Base-by-base conservation (phyloP, 2,888 invertebrate genomes). In the Netelia inedita region DNA sequence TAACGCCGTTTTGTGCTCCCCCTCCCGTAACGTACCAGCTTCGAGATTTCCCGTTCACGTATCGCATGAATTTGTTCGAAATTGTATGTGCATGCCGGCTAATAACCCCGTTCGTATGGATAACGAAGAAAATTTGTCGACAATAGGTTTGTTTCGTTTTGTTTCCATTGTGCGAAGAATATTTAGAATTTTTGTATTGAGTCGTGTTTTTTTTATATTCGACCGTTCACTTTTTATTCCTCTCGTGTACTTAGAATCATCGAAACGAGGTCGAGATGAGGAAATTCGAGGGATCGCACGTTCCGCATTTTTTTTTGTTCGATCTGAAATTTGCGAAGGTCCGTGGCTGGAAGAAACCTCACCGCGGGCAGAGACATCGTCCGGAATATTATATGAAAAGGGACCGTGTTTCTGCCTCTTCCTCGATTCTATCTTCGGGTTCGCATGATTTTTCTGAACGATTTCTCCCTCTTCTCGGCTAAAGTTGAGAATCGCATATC, bases 321-420 rank as follows among this genome's bases (percentile, higher is more conserved):
- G 50, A 74, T 41, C 23, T 28, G 16, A 73, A n/a, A 21, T 61
- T 50, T 28, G 61, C 55, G 11, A n/a, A 14, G 50, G 14, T 50
- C 53, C 28, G 6, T 59, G 57, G 11, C 11, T 16, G 19, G 8
- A 21, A 23, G 21, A 16, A 28, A 11, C 28, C 74, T 23, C 50
- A 9, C 46, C 59, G 35, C 21, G 14, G 14, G 41, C 6, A 28
- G 55, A 73, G 28, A 19, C 46, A 28, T 65, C 50, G 66, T 61
- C 71, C 21, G n/a, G 57, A 79, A 73, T 55, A 73, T 73, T 55
- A n/a, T 43, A 73, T 41, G 73, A 72, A 57, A 66, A 66, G 55
- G 0, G 14, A 46, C 53, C 9, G 46, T 66, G 28, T 65, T 69
- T 76, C 65, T 68, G 46, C 43, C 53, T 68, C 53, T 68, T 55